phyloP scores from a whole-genome alignment of 1,140 invertebrate species.

The Aphis craccivora region DNA sequence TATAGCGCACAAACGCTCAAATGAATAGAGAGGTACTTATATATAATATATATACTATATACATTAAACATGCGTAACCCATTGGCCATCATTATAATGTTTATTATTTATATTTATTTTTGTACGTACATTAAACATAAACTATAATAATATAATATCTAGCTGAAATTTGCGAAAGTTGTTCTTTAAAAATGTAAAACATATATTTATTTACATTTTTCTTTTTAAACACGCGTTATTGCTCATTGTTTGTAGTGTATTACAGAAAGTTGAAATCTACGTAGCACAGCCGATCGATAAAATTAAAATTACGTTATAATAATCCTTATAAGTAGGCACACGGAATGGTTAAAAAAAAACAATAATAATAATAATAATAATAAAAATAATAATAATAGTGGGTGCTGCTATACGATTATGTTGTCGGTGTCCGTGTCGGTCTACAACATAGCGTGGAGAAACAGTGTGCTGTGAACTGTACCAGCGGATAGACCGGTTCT shows the following conservation, averaged over 20 bases:
- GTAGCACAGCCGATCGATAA: neutral
- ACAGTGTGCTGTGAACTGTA: slow-evolving; percentile 55
- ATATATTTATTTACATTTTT: neutral
- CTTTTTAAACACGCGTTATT: neutral
- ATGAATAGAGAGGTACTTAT: neutral
- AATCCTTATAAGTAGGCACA: slow-evolving; percentile 18
- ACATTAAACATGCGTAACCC: too few species aligned
- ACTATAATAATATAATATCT: neutral
- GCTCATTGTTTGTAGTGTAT: neutral
- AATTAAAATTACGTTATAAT: slow-evolving; percentile 28
- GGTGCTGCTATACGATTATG: slow-evolving; percentile 53
- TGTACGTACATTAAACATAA: neutral
- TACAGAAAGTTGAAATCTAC: neutral
- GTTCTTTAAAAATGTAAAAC: neutral
- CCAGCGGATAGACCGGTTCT: slow-evolving; percentile 53
- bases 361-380: slow-evolving; percentile 48
- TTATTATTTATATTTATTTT: slow-evolving; percentile 21
- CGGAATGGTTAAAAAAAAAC: slow-evolving; percentile 51
- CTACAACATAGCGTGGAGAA: slow-evolving; percentile 18
- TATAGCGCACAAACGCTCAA: neutral
- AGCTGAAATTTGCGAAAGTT: neutral
- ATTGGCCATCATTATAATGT: neutral
- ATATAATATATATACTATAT: neutral
- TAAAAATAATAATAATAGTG: slow-evolving; percentile 43
- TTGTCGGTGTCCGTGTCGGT: slow-evolving; percentile 41